A percentile compares a stretch with the other conserved stretches of the same genome.
Conservation (phyloP, 2,113 vertebrate genomes). For the Antechinus flavipes region DNA sequence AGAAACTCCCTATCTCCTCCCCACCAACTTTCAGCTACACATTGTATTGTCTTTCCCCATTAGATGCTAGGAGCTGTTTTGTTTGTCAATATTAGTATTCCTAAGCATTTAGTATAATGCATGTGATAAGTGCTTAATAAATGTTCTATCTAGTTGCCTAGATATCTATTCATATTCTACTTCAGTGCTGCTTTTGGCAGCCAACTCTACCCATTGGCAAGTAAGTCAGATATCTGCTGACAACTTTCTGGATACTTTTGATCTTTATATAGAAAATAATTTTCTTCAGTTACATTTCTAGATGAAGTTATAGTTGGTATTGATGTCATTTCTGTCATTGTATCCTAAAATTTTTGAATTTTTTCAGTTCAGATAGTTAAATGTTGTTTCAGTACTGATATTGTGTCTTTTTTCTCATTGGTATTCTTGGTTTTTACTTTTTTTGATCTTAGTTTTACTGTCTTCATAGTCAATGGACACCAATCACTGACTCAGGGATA, state of each 20-base stretch:
- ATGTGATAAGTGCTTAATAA: neutral
- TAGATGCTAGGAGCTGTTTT: neutral
- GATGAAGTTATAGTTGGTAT: neutral
- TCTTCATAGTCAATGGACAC: neutral
- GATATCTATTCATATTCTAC: neutral
- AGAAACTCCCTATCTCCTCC: too few relatives aligned
- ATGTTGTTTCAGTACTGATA: too few relatives aligned
- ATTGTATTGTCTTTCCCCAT: too few relatives aligned
- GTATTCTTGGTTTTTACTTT: too few relatives aligned
- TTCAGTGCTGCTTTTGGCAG: neutral
- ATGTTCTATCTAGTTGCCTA: neutral
- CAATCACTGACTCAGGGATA: neutral
- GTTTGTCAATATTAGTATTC: neutral
- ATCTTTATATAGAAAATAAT: neutral
- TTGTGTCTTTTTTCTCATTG: too few relatives aligned
- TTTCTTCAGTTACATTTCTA: neutral
- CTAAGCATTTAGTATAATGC: neutral
- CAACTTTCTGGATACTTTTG: neutral
- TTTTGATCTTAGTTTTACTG: neutral
- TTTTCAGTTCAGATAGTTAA: too few relatives aligned
- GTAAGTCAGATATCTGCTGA: neutral
- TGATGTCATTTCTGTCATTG: neutral
- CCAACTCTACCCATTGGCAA: neutral
- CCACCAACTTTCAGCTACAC: too few relatives aligned
- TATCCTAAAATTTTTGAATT: neutral